Base-by-base conservation (phyloP, 2,113 vertebrate species). In the Dryoscopus gambensis region DNA sequence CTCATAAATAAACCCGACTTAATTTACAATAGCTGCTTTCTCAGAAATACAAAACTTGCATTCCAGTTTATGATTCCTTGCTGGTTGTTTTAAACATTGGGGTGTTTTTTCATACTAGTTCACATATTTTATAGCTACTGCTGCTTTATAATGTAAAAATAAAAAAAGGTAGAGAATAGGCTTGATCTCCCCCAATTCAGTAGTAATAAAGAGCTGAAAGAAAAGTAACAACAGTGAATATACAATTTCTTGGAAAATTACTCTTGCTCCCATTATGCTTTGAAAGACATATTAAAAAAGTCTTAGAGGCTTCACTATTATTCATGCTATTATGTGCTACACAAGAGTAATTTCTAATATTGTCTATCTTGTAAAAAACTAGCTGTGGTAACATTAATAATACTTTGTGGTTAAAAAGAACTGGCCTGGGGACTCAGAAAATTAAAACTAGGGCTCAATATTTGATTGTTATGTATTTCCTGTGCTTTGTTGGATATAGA, bases 1-100 rank as follows among this genome's bases (percentile, higher is more conserved):
- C 83, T 86, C 95, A 93, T 84, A 94, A 97, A 96, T 90, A 96
- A 96, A 92, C 52, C 35, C 35, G 64, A 90, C 40, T 91, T 94
- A 77, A 86, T 92, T 86, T 88, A 93, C 35, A 94, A 47, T 62
- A 94, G 84, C 69, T 46, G 23, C 60, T 87, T 92, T 82, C 62
- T 85, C 67, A 68, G 52, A 93, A 90, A 90, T 20, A 75, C 68
- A 75, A 76, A 92, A 90, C 62, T 80, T 93, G 15, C 44, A 68
- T 21, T 46, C 44, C 70, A 53, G 40, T 73, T 84, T 53, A 84
- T 8, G 37, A 90, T 65, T 81, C 69, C 59, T 85, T 74, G 37
- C 42, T 9, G 7, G 24, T 39, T 64, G 14, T 53, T 96, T 74
- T 74, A 86, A 85, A 87, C 24, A 56, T 25, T 25, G 55, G 20